A percentile compares a stretch with the other conserved stretches of the same genome.
These are phyloP conservation scores for Daboia siamensis DNA, from an alignment of 2,113 vertebrate species.

Conservation along the genomic window DNA sequence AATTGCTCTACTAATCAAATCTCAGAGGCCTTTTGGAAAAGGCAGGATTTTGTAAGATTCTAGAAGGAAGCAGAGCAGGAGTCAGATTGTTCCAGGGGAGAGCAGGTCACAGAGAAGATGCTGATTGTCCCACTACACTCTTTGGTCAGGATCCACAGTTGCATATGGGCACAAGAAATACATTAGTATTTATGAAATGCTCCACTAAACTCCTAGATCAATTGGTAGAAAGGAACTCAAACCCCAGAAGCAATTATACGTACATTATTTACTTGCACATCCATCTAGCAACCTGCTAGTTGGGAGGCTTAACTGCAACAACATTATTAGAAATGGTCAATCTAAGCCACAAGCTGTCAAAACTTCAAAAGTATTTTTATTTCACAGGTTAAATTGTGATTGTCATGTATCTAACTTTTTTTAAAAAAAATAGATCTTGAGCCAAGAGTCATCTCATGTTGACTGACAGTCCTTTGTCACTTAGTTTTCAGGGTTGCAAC, in stretches of 20 bases:
- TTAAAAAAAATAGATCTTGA: slow-evolving; percentile 36
- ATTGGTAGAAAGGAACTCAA: not conserved
- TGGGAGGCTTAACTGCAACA: not conserved
- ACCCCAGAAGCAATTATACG: not conserved
- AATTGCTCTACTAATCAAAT: not conserved
- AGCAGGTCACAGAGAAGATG: not conserved
- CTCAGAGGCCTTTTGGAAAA: not conserved
- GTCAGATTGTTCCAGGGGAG: not conserved
- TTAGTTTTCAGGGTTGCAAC: slow-evolving; percentile 67
- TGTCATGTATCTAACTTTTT: slow-evolving; percentile 22
- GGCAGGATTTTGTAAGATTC: not conserved
- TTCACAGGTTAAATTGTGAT: slow-evolving; percentile 32
- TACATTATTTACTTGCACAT: not conserved
- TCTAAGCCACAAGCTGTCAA: slow-evolving; percentile 16
- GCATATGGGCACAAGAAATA: not conserved
- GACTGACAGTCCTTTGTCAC: slow-evolving; percentile 79
- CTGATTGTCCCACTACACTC: not conserved
- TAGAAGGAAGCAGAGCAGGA: not conserved
- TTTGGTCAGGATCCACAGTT: not conserved
- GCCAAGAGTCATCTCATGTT: slow-evolving; percentile 48
- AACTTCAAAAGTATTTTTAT: slow-evolving; percentile 45
- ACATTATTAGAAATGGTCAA: slow-evolving; percentile 19
- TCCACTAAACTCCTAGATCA: not conserved
- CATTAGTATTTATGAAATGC: not conserved
- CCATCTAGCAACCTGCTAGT: not conserved